Evolutionary conservation across 1,140 invertebrate species (phyloP), one percentile per base, ranked within the genome.

Genomic region (Lordiphosa mommai): DNA sequence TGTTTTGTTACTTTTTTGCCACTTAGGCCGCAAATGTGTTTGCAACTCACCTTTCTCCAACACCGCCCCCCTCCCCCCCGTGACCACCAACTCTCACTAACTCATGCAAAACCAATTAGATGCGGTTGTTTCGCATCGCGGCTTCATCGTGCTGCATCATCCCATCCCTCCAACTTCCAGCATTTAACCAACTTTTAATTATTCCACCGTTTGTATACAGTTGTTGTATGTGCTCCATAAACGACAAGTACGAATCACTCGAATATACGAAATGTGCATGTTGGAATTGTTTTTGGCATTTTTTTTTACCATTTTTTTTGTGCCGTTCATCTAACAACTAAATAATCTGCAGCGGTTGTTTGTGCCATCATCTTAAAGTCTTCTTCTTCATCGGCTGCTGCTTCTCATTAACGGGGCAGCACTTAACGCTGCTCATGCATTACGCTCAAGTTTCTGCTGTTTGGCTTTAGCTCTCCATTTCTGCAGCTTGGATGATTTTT

Each of bases 101-200:
- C 66, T 80, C 74, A 80, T 80, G 74, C 74, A 80, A 80, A 82
- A 80, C 74, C 74, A 82, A 80, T 80, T 80, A 80, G 74, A 59
- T 74, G 57, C 64, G 64, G 64, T 67, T 53, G 76, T 82, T 63
- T 82, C 76, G 74, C 74, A 70, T 74, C 76, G 72, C 71, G 50
- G 61, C 76, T 55, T 69, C 72, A 73, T 55, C 55, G 57, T 55
- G 51, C 47, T 58, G 63, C 29, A 49, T 52, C 40, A 34, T 9
- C 27, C 12, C 12, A 43, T 43, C 40, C 20, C 9, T 5, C 33
- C 61, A 10, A 13, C 27, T 17, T 10, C 17, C 38, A 13, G 30
- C 14, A 44, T 66, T 66, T 58, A 58, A 48, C 44, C 63, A 66
- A 66, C 36, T 66, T 66, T 66, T 66, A 66, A 66, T 66, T 66